A percentile compares a stretch with the other conserved stretches of the same genome.
These are phyloP conservation scores for Phymatocera aterrima DNA, from an alignment of 2,888 invertebrate species.

Conservation along the genomic window DNA sequence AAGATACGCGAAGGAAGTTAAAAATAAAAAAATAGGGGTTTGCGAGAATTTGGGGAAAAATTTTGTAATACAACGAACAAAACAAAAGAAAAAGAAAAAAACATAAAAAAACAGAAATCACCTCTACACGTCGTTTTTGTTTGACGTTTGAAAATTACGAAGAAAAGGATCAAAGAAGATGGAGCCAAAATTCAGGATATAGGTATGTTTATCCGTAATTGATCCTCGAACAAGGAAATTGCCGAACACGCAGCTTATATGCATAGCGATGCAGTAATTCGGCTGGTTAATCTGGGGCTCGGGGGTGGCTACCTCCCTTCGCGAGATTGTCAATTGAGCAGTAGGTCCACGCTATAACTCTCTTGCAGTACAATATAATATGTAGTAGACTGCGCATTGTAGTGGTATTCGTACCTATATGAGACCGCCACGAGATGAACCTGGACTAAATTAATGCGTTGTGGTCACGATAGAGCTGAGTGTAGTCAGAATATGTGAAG, in stretches of 20 bases:
- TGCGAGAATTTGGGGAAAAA: too few species aligned
- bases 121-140: too few species aligned
- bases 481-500: background rate
- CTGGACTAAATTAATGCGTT: background rate
- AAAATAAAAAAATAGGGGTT: too few species aligned
- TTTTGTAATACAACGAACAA: too few species aligned
- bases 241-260: background rate
- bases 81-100: too few species aligned
- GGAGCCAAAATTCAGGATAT: too few species aligned
- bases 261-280: background rate
- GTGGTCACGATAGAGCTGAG: conserved; percentile 10
- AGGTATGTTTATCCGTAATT: background rate
- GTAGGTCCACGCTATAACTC: background rate
- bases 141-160: too few species aligned
- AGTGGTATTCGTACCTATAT: too few species aligned
- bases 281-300: background rate
- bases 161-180: too few species aligned
- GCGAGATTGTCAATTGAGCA: background rate
- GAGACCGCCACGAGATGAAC: conserved; percentile 1
- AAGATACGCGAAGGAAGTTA: too few species aligned
- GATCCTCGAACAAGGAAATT: background rate
- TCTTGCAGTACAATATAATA: background rate
- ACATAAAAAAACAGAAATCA: too few species aligned
- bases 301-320: too few species aligned
- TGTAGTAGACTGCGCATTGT: background rate